These are phyloP conservation scores for Uloborus diversus DNA, from an alignment of 1,140 invertebrate genomes.

Conservation along the genomic window DNA sequence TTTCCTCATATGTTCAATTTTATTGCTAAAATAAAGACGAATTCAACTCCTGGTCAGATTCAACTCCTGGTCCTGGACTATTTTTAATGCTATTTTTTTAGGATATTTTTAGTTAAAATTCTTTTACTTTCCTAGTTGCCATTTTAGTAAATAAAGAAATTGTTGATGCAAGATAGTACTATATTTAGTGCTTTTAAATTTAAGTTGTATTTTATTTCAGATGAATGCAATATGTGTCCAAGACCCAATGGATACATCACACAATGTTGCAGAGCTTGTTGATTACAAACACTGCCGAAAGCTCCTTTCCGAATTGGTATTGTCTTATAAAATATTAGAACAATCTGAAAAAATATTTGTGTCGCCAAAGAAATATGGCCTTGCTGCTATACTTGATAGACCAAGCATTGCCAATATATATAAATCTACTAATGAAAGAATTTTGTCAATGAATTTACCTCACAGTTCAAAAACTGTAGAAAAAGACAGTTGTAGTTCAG, in stretches of 20 bases:
- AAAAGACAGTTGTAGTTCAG: not conserved
- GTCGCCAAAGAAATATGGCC: not conserved
- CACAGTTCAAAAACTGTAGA: not conserved
- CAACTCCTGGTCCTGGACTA: no score
- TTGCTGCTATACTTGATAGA: conserved; percentile 27
- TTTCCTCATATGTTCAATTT: no score
- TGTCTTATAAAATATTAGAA: conserved; percentile 2
- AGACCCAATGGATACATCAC: conserved; percentile 18
- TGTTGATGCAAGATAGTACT: no score
- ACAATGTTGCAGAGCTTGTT: conserved; percentile 41
- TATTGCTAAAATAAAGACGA: no score
- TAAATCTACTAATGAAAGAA: not conserved
- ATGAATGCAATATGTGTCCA: conserved; percentile 43
- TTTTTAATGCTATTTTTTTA: no score
- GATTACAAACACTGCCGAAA: conserved; percentile 16
- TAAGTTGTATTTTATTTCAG: conserved; percentile 2
- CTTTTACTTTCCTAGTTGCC: no score
- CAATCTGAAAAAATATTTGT: not conserved
- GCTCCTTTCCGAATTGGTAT: not conserved
- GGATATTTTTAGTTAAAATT: no score
- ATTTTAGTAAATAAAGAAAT: no score
- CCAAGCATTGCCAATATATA: not conserved
- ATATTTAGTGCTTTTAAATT: not conserved
- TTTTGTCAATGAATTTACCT: not conserved
- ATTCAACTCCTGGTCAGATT: no score